Percentiles rank a stretch among this genome's conserved stretches.
These are phyloP conservation scores for Chouioia cunea DNA, from an alignment of 2,888 invertebrate species.

Conservation along the genomic window DNA sequence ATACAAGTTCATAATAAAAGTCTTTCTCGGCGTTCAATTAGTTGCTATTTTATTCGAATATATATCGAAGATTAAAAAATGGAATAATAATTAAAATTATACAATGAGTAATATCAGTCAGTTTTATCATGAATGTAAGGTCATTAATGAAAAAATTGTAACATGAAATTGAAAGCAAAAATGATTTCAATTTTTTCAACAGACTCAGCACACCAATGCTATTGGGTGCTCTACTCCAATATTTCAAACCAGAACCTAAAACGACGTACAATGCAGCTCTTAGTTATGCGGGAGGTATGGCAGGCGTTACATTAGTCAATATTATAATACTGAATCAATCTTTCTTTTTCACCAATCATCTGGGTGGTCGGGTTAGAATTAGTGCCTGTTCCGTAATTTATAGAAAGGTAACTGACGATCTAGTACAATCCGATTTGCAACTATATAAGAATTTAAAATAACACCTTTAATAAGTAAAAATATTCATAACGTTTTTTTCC, in stretches of 20 bases:
- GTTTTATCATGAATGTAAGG: too few species aligned
- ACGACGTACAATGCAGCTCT: constrained; percentile 58
- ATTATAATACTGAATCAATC: constrained; percentile 77
- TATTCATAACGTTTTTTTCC: not conserved
- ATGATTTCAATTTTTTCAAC: not conserved
- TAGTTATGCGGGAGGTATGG: constrained; percentile 63
- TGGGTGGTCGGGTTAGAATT: constrained; percentile 85
- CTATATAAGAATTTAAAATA: not conserved
- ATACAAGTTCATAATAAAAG: too few species aligned
- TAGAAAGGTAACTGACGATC: constrained; percentile 77
- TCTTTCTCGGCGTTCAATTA: too few species aligned
- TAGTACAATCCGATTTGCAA: constrained; percentile 1
- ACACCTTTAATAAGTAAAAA: not conserved
- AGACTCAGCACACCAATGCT: constrained; percentile 78
- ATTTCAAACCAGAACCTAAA: constrained; percentile 70
- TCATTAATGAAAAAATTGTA: constrained; percentile 4
- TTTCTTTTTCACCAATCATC: constrained; percentile 77
- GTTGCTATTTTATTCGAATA: too few species aligned
- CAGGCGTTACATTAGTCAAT: constrained; percentile 63
- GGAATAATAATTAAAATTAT: too few species aligned
- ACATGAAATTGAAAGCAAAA: not conserved
- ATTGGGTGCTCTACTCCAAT: constrained; percentile 76
- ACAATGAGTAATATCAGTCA: too few species aligned
- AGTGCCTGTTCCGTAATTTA: constrained; percentile 88
- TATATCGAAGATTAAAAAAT: too few species aligned